These are phyloP conservation scores for Colaptes auratus DNA, from an alignment of 2,113 vertebrate species.

Conservation along the genomic window DNA sequence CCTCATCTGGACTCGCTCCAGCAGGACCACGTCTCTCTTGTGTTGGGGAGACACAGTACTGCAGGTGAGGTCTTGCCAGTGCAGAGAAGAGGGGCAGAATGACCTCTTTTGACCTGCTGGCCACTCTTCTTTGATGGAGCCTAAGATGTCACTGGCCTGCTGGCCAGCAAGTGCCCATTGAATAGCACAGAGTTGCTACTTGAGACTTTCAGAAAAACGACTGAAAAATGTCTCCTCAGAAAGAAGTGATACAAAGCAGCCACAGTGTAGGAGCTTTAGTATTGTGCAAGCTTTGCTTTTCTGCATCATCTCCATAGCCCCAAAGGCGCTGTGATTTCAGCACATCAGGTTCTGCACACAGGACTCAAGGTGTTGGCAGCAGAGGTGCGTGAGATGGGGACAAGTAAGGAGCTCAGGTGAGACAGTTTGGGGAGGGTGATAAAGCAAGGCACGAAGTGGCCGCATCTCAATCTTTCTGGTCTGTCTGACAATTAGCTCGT, in stretches of 20 bases:
- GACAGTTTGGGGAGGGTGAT: fast-evolving
- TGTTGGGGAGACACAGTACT: too few relatives aligned
- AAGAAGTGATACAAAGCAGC: fast-evolving
- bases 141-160: too few relatives aligned
- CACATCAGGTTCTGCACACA: fast-evolving
- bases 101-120: too few relatives aligned
- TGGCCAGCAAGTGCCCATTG: too few relatives aligned
- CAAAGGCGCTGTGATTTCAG: fast-evolving
- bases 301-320: fast-evolving
- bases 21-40: too few relatives aligned
- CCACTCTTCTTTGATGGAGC: too few relatives aligned
- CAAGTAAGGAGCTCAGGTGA: too few relatives aligned
- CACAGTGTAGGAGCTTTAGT: fast-evolving
- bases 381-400: neutral
- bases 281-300: fast-evolving
- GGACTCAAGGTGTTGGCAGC: fast-evolving
- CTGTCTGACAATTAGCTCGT: neutral
- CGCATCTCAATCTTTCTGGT: fast-evolving
- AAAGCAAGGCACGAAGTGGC: fast-evolving
- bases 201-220: neutral
- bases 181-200: neutral
- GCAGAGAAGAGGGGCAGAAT: too few relatives aligned
- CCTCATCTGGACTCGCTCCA: too few relatives aligned
- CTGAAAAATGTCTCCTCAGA: neutral
- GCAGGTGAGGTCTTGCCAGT: too few relatives aligned